phyloP scores from a whole-genome alignment of 2,797 vertebrate genomes.

The Varecia variegata region DNA sequence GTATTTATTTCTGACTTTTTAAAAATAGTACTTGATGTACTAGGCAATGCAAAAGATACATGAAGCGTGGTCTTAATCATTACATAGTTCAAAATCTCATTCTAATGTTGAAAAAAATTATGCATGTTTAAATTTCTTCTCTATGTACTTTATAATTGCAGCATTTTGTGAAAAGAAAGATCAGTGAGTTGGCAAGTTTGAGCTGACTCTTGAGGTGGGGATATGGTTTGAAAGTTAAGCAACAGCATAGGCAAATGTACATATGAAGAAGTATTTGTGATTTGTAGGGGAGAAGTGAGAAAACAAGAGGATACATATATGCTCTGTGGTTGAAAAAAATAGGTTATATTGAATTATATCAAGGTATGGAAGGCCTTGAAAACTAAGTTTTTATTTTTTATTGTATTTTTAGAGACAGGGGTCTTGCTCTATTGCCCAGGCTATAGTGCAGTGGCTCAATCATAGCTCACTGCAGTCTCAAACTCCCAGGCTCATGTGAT shows the following conservation, averaged over 20 bases:
- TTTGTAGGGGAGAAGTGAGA: neutral
- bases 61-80: neutral
- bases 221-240: neutral
- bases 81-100: neutral
- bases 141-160: neutral
- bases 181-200: slow-evolving; percentile 13
- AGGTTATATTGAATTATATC: neutral
- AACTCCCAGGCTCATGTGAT: too few relatives aligned
- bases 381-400: neutral
- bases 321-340: neutral
- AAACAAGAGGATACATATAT: neutral
- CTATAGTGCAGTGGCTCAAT: too few relatives aligned
- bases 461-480: too few relatives aligned
- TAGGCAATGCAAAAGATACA: neutral
- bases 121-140: neutral
- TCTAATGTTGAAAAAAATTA: neutral
- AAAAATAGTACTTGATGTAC: neutral
- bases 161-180: neutral
- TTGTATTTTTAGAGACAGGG: too few relatives aligned
- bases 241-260: neutral
- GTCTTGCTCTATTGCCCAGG: too few relatives aligned
- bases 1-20: neutral
- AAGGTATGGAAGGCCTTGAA: neutral
- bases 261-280: neutral
- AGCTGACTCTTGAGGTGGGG: neutral